Conservation (phyloP, 1,140 invertebrate species). For the Leptonema lineaticorne region DNA sequence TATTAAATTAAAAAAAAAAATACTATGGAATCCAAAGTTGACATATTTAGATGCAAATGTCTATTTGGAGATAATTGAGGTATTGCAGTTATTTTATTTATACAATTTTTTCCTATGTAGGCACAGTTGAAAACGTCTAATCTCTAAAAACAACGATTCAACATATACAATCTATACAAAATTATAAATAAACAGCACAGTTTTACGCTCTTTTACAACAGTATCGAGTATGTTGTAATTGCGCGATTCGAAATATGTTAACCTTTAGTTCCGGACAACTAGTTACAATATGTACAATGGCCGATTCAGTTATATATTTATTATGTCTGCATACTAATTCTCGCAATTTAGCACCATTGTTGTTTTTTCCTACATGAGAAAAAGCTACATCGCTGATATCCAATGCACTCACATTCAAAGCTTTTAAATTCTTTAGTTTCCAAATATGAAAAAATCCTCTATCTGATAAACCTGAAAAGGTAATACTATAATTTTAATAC, state of each 20-base stretch:
- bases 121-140: constrained; percentile 6
- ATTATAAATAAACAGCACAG: too few species aligned
- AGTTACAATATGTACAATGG: constrained; percentile 20
- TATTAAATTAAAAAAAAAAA: too few species aligned
- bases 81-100: background rate
- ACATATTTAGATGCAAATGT: background rate
- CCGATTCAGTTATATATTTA: constrained; percentile 16
- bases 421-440: constrained; percentile 29
- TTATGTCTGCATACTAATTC: constrained; percentile 30
- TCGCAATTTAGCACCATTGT: constrained; percentile 19
- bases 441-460: constrained; percentile 27
- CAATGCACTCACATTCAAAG: constrained; percentile 28
- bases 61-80: background rate
- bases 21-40: background rate
- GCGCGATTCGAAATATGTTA: background rate
- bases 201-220: too few species aligned
- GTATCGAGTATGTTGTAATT: too few species aligned
- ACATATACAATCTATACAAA: background rate
- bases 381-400: constrained; percentile 26
- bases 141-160: constrained; percentile 1
- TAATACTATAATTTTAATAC: background rate
- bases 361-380: constrained; percentile 19
- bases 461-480: constrained; percentile 28
- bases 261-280: constrained; percentile 29
- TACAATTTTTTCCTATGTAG: background rate